Evolutionary conservation across 2,113 vertebrate genomes (phyloP).

Genomic region (Nerophis lumbriciformis): DNA sequence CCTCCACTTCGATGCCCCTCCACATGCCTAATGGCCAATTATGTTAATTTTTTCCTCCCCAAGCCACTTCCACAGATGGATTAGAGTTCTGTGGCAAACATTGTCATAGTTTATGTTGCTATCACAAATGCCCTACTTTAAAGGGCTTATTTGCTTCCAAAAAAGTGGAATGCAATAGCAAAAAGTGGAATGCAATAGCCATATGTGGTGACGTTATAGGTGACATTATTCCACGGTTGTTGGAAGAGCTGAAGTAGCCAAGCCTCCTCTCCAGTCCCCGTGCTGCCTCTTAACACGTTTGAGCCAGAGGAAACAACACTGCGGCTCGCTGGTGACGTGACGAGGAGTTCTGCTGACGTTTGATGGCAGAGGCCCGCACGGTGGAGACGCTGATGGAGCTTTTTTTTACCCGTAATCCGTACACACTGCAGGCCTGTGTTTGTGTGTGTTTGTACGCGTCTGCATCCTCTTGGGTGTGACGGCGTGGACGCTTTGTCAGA

Average conservation of each 20-base stretch:
- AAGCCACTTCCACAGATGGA: no score
- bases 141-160: no score
- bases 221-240: conserved; percentile 1
- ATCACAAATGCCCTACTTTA: no score
- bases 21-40: no score
- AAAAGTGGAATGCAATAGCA: no score
- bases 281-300: not conserved
- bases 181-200: no score
- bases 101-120: no score
- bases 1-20: no score
- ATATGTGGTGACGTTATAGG: not conserved
- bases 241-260: conserved; percentile 9
- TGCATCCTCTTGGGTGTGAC: conserved; percentile 38
- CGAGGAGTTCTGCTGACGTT: conserved; percentile 33
- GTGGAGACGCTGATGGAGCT: conserved; percentile 37
- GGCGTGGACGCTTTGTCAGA: conserved; percentile 52
- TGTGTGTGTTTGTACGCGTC: conserved; percentile 2
- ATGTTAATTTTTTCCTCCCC: no score
- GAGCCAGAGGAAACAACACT: conserved; percentile 8
- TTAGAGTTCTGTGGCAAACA: no score
- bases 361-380: conserved; percentile 36
- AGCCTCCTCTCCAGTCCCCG: conserved; percentile 16
- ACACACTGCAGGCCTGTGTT: conserved; percentile 6
- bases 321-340: conserved; percentile 16
- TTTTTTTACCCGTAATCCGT: conserved; percentile 40